phyloP scores from a whole-genome alignment of 2,113 vertebrate genomes.

The Buteo buteo region DNA sequence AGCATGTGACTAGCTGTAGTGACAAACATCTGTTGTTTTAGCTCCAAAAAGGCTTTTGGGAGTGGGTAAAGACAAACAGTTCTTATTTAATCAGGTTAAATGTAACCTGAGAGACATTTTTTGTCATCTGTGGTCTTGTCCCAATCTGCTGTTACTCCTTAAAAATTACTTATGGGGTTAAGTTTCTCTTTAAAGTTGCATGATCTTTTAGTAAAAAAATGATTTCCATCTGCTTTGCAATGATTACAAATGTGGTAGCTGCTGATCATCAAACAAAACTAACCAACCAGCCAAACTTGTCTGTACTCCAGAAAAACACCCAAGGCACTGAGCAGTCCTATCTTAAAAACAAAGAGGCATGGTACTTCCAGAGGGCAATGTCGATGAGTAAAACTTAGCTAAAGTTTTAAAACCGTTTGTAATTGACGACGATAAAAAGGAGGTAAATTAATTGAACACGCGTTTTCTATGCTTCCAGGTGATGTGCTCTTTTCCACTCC shows the following conservation, averaged over 20 bases:
- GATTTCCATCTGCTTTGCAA: conserved; percentile 52
- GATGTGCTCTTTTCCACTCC: not conserved
- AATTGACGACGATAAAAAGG: not conserved
- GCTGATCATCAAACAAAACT: not conserved
- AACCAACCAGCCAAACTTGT: not conserved
- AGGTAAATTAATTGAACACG: not conserved
- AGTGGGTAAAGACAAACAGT: conserved; percentile 49
- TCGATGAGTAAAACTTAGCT: not conserved
- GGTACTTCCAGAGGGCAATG: not conserved
- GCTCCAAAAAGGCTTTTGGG: conserved; percentile 74
- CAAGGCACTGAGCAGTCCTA: not conserved
- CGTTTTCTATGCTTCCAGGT: not conserved
- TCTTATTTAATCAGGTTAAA: conserved; percentile 60
- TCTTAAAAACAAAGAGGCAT: not conserved
- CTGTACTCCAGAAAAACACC: not conserved
- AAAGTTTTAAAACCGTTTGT: not conserved
- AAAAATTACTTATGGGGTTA: conserved; percentile 49
- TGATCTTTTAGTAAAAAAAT: conserved; percentile 39
- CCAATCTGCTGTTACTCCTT: conserved; percentile 21
- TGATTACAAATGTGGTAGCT: not conserved
- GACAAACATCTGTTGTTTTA: conserved; percentile 81
- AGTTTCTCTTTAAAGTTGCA: conserved; percentile 31
- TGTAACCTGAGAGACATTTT: conserved; percentile 54
- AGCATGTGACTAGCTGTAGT: conserved; percentile 65
- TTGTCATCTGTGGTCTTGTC: conserved; percentile 35